Evolutionary conservation across 2,888 invertebrate genomes (phyloP), one percentile per base, ranked within the genome.

Genomic region (Catocala fraxini): DNA sequence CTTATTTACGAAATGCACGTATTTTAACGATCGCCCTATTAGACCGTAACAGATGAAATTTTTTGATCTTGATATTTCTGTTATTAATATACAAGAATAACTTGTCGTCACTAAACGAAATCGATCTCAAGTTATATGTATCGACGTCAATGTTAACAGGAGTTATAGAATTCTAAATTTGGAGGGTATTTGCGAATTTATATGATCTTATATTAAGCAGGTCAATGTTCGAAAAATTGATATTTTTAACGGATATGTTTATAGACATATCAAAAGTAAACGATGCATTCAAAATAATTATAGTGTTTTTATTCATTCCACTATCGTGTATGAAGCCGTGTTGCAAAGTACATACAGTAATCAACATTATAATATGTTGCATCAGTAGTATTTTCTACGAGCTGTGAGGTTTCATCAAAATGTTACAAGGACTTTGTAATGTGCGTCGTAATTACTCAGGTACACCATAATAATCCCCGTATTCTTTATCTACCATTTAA

Each of bases 381-480:
- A 72, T 71, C 62, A 73, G 69, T 74, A 67, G 65, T 77, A 77
- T 78, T 77, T 81, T 78, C 78, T 71, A 71, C 60, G 52, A 77
- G 70, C 58, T 68, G 67, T 77, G 70, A 69, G 75, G 79, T 77
- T 79, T 74, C 79, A 82, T 79, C 81, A 86, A 86, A 73, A 82
- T 81, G 89, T 88, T 89, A 89, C 89, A 88, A 89, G 89, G 89
- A 79, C 81, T 71, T 61, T 10, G 67, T 82, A 81, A 81, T 80
- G 72, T 75, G 56, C 79, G 75, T 79, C 71, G 75, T 83, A 83
- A 87, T 87, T 84, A 81, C 75, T 66, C 71, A 71, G 64, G 64
- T 63, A 74, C 79, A 77, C 79, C 75, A 79, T 84, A 82, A 84
- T 84, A 71, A 79, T 69, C 57, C 59, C 65, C 56, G 56, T 70